These are phyloP conservation scores for Ceraclea dissimilis DNA, from an alignment of 2,888 invertebrate genomes.

Conservation along the genomic window DNA sequence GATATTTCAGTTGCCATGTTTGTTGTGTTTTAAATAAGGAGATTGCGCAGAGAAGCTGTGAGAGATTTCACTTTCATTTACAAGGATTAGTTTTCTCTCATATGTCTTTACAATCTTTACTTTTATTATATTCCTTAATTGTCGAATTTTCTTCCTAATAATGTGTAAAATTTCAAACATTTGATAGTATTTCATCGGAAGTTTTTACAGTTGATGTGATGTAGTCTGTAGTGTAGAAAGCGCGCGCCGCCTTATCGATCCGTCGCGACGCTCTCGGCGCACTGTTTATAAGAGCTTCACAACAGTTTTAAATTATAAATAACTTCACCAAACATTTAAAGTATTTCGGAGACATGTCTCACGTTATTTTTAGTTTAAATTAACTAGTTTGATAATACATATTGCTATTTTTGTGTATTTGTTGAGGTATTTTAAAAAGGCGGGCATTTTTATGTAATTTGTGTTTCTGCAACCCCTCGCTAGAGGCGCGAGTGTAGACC, in stretches of 20 bases:
- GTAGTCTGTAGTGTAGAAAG: conserved; percentile 31
- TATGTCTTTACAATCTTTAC: not conserved
- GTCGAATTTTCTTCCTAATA: too few species aligned
- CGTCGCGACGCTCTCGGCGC: conserved; percentile 21
- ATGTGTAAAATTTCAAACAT: not conserved
- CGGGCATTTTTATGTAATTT: not conserved
- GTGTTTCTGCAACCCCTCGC: conserved; percentile 1
- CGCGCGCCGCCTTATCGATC: conserved; percentile 42
- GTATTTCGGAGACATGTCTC: not conserved
- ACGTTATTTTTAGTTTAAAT: too few species aligned
- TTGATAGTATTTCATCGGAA: not conserved
- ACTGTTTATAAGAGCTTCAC: conserved; percentile 16
- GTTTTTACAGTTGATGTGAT: not conserved
- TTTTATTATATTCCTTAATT: too few species aligned
- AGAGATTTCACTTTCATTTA: not conserved
- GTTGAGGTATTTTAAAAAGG: not conserved
- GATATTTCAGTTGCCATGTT: conserved; percentile 20
- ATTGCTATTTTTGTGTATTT: not conserved
- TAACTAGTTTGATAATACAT: not conserved
- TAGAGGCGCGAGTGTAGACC: conserved; percentile 13
- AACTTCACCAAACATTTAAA: conserved; percentile 1
- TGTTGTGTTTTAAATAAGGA: conserved; percentile 18
- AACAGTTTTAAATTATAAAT: conserved; percentile 15
- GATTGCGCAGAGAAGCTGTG: conserved; percentile 7
- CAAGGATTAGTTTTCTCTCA: not conserved